Evolutionary conservation across 2,888 invertebrate genomes (phyloP).

Genomic region (Cantharis lateralis): DNA sequence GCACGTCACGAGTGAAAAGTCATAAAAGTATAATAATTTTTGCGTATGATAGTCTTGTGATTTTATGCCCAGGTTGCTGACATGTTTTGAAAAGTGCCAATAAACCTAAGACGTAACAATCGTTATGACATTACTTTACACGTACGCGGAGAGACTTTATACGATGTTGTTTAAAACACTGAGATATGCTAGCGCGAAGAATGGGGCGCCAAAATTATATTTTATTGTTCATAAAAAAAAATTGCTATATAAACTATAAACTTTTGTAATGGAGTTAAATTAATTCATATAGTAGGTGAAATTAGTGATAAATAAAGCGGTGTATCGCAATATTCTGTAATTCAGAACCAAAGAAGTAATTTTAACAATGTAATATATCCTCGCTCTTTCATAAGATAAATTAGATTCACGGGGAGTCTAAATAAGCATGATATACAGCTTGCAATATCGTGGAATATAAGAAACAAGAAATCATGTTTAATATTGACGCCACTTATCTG

Average conservation of each 20-base stretch:
- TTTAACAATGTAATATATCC: conserved; percentile 32
- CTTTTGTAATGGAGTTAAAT: conserved; percentile 1
- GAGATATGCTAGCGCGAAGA: conserved; percentile 23
- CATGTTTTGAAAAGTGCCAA: conserved; percentile 37
- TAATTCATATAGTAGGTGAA: background rate
- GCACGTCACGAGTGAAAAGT: conserved; percentile 30
- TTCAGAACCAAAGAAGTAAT: conserved; percentile 30
- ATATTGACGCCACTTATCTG: conserved; percentile 54
- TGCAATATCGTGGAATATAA: conserved; percentile 53
- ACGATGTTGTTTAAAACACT: conserved; percentile 34
- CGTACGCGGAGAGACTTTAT: conserved; percentile 36
- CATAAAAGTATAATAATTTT: conserved; percentile 38
- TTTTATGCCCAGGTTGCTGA: conserved; percentile 37
- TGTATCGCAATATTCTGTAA: conserved; percentile 14
- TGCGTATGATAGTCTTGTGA: conserved; percentile 35
- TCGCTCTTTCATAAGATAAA: conserved; percentile 40
- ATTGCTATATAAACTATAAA: conserved; percentile 6
- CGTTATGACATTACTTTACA: conserved; percentile 39
- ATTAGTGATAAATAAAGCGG: background rate
- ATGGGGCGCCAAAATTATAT: background rate
- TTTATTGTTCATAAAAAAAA: background rate
- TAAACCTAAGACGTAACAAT: conserved; percentile 38
- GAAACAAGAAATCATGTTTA: conserved; percentile 56
- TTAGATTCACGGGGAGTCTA: conserved; percentile 46
- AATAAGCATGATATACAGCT: conserved; percentile 51